Evolutionary conservation across 2,797 vertebrate species (phyloP).

Genomic region (Pogoniulus pusillus): DNA sequence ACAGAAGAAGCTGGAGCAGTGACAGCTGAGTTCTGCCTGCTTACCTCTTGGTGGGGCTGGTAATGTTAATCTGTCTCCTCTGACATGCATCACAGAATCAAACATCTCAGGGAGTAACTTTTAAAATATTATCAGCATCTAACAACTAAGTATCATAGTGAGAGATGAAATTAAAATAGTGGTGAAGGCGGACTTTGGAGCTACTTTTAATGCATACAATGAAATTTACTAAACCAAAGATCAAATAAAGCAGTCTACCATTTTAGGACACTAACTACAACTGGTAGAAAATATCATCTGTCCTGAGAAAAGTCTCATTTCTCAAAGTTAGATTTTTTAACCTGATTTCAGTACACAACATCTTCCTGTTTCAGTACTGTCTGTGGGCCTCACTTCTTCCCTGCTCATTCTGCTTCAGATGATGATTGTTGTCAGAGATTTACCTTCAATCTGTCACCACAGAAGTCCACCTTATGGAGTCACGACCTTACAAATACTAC

Average conservation of each 20-base stretch:
- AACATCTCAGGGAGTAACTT: not conserved
- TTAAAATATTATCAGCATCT: not conserved
- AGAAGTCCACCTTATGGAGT: not conserved
- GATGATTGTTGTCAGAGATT: not conserved
- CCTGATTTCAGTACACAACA: not conserved
- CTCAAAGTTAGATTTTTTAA: not conserved
- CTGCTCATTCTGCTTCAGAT: not conserved
- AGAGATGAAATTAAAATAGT: not conserved
- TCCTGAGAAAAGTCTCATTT: not conserved
- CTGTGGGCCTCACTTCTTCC: not conserved
- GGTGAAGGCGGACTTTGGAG: not conserved
- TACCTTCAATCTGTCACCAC: not conserved
- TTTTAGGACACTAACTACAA: not conserved
- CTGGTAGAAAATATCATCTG: not conserved
- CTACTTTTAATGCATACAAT: not conserved
- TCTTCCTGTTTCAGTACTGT: not conserved
- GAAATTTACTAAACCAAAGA: not conserved
- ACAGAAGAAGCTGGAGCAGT: not conserved
- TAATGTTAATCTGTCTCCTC: not conserved
- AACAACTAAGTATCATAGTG: not conserved
- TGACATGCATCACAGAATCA: not conserved
- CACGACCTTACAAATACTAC: not conserved
- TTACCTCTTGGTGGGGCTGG: not conserved
- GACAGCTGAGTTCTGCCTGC: not conserved
- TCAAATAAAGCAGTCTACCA: not conserved